Base-by-base conservation (phyloP, 2,113 vertebrate genomes). In the Pitta sordida region DNA sequence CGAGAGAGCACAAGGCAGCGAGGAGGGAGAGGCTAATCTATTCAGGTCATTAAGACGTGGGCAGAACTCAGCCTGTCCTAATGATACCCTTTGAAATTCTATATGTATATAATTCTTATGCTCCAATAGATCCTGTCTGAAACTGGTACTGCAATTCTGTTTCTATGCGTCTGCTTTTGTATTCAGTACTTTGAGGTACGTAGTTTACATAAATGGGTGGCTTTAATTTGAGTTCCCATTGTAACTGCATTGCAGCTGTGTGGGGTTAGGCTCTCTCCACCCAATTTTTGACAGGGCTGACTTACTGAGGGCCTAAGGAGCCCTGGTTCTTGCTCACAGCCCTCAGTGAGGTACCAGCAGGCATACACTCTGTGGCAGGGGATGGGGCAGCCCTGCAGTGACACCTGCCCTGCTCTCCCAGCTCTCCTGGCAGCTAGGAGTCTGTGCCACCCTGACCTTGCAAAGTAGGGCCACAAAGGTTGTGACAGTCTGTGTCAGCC, bases 151-250 rank as follows among this genome's bases (percentile, higher is more conserved):
- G 82, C 91, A 91, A 30, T 94, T 86, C 68, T 39, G 43, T 78
- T 78, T 79, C 62, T 62, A 49, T 14, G 63, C 92, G 74, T 86
- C 85, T 96, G 91, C 37, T 94, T 94, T 95, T 90, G 56, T 30
- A 90, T 90, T 94, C 79, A 85, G 76, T 56, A 56, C 79, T 77
- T 88, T 63, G 76, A 90, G 71, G 37, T n/a, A n/a, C n/a, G n/a
- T n/a, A 90, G 71, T 94, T 94, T 94, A 93, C 87, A 80, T 94
- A 95, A 94, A 90, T 55, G 75, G 43, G 85, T 81, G 90, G 90
- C 79, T 93, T 94, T 93, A 85, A 76, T 91, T 85, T 90, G 51
- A 1, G 0, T 89, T 92, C 78, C 63, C 82, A 83, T 43, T 58
- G 37, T 71, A 82, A 58, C 26, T 7, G 26, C 79, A 59, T 77